Evolutionary conservation across 2,888 invertebrate species (phyloP), one percentile per base, ranked within the genome.

Genomic region (Andrena flavipes): DNA sequence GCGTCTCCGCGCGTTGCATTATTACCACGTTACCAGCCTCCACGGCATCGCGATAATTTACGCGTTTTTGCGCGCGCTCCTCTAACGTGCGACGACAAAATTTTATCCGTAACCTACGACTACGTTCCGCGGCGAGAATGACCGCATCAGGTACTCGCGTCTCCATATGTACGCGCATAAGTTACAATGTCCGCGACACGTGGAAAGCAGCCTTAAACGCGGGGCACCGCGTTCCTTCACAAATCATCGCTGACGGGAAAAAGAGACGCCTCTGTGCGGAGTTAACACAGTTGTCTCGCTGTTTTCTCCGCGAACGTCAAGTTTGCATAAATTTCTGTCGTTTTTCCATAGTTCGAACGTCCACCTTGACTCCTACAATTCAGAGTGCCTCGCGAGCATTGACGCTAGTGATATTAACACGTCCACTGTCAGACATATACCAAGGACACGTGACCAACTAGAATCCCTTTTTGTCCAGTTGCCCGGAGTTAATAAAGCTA

Each of bases 151-250:
- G 54, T 29, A 74, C 82, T 78, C 67, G 73, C 75, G 83, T 80
- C 69, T 76, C 70, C 73, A 67, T 77, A 56, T 67, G 71, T 26
- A 63, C 75, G 75, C 56, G 78, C 84, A 84, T 80, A 85, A 80
- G 80, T 84, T 73, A 80, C 83, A 75, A 80, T 59, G 10, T 26
- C 76, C 51, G 63, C 80, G 83, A 83, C 83, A 84, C 80, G 82
- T 80, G 83, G 80, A 83, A 80, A 77, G 76, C 71, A 62, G 77
- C 20, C 59, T 79, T 79, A 71, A 79, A 69, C 60, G 65, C 69
- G 62, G 54, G 54, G 68, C 13, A 63, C 65, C 76, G 54, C 79
- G 56, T 54, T 70, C 73, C 54, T 70, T 51, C 70, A 79, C 83
- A 84, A 84, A 84, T 84, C 82, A 80, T 83, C 72, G 68, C 56